Evolutionary conservation across 53 echinoderm and acorn worm species (phyloP).

Genomic region (Mesocentrotus franciscanus): DNA sequence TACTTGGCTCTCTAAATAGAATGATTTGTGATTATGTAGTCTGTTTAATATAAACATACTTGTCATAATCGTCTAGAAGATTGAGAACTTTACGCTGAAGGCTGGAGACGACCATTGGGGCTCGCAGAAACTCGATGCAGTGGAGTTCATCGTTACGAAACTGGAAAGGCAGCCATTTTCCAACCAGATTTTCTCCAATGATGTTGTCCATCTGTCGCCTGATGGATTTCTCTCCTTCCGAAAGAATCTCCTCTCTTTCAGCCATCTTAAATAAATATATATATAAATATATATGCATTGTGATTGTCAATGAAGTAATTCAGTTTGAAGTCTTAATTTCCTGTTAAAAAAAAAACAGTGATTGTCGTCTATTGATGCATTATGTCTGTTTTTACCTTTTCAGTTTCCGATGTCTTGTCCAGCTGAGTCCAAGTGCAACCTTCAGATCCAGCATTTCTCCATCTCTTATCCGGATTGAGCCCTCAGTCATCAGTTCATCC

Average conservation of each 20-base stretch:
- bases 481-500: not conserved
- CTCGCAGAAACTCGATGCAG: not conserved
- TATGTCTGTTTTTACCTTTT: not conserved
- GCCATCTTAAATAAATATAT: not conserved
- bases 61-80: not conserved
- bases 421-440: not conserved
- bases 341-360: not conserved
- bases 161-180: not conserved
- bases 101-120: not conserved
- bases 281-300: not conserved
- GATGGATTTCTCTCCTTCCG: not conserved
- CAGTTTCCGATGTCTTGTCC: not conserved
- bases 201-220: not conserved
- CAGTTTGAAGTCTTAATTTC: too few species aligned
- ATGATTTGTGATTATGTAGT: too few species aligned
- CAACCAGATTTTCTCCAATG: not conserved
- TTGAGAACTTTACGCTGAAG: not conserved
- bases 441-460: not conserved
- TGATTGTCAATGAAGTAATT: too few species aligned
- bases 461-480: not conserved
- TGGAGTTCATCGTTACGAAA: not conserved
- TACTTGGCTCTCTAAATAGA: not conserved
- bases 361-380: not conserved
- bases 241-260: not conserved
- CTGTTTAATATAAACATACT: not conserved